Conservation (phyloP, 2,888 invertebrate species). For the Himalopsyche anomala region DNA sequence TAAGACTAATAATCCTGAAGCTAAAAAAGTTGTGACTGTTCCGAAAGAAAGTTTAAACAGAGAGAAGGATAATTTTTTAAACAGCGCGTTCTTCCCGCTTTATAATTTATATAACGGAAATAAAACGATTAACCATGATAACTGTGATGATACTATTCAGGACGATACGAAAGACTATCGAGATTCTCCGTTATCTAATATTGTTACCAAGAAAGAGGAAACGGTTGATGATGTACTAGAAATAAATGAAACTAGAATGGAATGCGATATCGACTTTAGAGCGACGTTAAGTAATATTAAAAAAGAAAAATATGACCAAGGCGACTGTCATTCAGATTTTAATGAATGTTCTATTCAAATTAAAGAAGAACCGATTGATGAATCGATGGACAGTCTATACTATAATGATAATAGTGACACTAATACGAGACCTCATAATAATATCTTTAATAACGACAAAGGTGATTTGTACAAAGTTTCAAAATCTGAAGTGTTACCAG, state of each 20-base stretch:
- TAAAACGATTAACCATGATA: neutral
- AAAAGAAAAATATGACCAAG: neutral
- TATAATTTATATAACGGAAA: neutral
- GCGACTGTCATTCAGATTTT: neutral
- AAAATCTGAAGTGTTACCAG: neutral
- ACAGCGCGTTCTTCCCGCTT: neutral
- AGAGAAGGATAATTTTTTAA: neutral
- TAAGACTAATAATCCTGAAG: slow-evolving; percentile 66
- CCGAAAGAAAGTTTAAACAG: neutral
- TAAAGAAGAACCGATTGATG: slow-evolving; percentile 55
- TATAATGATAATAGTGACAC: neutral
- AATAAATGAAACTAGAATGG: slow-evolving; percentile 38
- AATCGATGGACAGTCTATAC: neutral
- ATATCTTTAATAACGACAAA: neutral
- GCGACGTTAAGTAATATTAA: neutral
- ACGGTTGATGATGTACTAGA: neutral
- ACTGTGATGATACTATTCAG: neutral
- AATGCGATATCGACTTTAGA: neutral
- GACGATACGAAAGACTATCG: neutral
- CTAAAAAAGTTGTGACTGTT: neutral
- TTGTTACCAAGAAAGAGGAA: neutral
- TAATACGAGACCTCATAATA: neutral
- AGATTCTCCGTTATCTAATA: neutral
- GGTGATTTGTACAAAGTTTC: neutral
- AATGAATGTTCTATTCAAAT: slow-evolving; percentile 29